A percentile compares a stretch with the other conserved stretches of the same genome.
Evolutionary conservation across 2,888 invertebrate genomes (phyloP).

Genomic region (Xanthia togata): DNA sequence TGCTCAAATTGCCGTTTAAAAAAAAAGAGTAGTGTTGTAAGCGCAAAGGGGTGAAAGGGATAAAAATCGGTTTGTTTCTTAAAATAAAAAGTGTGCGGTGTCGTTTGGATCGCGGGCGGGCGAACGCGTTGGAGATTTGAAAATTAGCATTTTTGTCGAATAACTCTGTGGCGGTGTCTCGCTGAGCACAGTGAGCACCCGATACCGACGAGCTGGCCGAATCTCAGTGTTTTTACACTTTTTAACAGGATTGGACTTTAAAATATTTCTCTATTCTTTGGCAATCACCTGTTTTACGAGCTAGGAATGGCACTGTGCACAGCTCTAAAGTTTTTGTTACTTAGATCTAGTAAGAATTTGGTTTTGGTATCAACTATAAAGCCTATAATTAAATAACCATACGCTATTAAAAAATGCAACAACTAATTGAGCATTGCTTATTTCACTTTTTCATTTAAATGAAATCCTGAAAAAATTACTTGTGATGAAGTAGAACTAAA

Average conservation of each 20-base stretch:
- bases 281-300: conserved; percentile 66
- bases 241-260: conserved; percentile 84
- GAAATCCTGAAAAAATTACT: background rate
- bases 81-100: conserved; percentile 83
- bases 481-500: background rate
- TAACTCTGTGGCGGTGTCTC: conserved; percentile 89
- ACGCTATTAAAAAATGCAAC: no score
- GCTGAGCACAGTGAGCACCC: conserved; percentile 85
- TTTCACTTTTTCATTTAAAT: background rate
- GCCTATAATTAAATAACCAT: background rate
- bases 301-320: conserved; percentile 51
- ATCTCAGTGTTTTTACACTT: conserved; percentile 81
- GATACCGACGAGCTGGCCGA: conserved; percentile 85
- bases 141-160: conserved; percentile 90
- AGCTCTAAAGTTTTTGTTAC: background rate
- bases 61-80: conserved; percentile 74
- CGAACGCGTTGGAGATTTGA: conserved; percentile 88
- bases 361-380: background rate
- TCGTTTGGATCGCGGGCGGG: conserved; percentile 84
- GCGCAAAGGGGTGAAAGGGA: conserved; percentile 63
- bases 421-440: no score
- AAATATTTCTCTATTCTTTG: conserved; percentile 83
- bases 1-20: conserved; percentile 70
- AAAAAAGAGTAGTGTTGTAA: conserved; percentile 57
- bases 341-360: background rate